phyloP scores from a whole-genome alignment of 2,888 invertebrate species.

The Yponomeuta evonymella region DNA sequence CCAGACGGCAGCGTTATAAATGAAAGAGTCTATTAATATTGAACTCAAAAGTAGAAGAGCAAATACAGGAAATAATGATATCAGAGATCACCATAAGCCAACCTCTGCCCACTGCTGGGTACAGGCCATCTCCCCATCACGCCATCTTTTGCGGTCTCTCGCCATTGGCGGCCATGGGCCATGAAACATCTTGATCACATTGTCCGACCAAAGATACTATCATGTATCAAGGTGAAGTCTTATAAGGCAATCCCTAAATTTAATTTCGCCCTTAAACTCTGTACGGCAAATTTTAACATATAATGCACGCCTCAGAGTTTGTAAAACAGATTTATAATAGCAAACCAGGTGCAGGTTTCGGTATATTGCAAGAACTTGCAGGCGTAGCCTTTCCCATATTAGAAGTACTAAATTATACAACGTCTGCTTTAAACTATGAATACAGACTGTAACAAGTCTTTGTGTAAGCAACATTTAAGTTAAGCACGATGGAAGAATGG shows the following conservation, averaged over 20 bases:
- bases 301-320: slow-evolving; percentile 25
- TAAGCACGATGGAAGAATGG: too few relatives aligned
- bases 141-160: too few relatives aligned
- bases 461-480: too few relatives aligned
- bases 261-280: background rate
- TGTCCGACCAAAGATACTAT: background rate
- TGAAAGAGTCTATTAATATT: too few relatives aligned
- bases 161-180: background rate
- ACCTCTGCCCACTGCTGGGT: too few relatives aligned
- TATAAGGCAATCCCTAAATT: background rate
- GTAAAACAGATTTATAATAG: slow-evolving; percentile 44
- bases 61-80: too few relatives aligned
- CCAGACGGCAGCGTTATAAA: too few relatives aligned
- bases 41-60: too few relatives aligned
- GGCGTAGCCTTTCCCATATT: slow-evolving; percentile 9
- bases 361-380: slow-evolving; percentile 44
- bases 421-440: background rate
- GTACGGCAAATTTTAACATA: background rate
- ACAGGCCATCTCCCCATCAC: too few relatives aligned
- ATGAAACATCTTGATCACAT: background rate
- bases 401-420: slow-evolving; percentile 11
- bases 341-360: slow-evolving; percentile 44
- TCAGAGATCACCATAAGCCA: background rate
- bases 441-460: background rate
- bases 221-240: background rate